Conservation (phyloP, 2,113 vertebrate species). For the Corythaixoides concolor region DNA sequence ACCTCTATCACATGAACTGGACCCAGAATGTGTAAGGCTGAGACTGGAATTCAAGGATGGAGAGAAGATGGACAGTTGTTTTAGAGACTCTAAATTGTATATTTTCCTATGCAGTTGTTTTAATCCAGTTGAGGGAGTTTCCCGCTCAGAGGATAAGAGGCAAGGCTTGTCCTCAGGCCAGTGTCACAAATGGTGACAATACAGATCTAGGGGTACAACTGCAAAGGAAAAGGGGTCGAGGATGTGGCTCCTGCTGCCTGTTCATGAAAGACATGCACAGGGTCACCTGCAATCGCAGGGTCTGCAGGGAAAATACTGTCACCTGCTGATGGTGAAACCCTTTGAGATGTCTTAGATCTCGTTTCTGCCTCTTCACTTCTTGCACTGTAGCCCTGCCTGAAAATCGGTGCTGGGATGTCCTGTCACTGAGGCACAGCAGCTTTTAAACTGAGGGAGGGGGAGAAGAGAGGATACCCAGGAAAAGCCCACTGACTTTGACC, state of each 20-base stretch:
- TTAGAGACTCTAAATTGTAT: not conserved
- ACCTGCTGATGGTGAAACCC: not conserved
- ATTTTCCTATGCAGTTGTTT: not conserved
- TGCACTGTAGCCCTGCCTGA: not conserved
- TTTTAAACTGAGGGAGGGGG: not conserved
- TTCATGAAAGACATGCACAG: rapidly evolving
- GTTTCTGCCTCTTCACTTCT: not conserved
- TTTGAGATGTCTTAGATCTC: not conserved
- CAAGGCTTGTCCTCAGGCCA: no score
- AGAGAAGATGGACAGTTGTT: not conserved
- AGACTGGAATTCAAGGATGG: not conserved
- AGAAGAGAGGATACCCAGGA: not conserved
- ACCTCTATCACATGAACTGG: not conserved
- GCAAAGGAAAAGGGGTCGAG: not conserved
- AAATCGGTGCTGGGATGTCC: not conserved
- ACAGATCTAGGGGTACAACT: not conserved
- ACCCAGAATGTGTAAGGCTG: not conserved
- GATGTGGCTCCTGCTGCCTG: not conserved
- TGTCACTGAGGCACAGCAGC: not conserved
- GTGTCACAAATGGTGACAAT: not conserved
- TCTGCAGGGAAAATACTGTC: not conserved
- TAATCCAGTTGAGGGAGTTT: not conserved
- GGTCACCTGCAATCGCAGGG: not conserved
- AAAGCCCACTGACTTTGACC: not conserved
- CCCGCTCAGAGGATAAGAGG: not conserved